These are phyloP conservation scores for Mellilla xanthometata DNA, from an alignment of 2,888 invertebrate species.

Conservation along the genomic window DNA sequence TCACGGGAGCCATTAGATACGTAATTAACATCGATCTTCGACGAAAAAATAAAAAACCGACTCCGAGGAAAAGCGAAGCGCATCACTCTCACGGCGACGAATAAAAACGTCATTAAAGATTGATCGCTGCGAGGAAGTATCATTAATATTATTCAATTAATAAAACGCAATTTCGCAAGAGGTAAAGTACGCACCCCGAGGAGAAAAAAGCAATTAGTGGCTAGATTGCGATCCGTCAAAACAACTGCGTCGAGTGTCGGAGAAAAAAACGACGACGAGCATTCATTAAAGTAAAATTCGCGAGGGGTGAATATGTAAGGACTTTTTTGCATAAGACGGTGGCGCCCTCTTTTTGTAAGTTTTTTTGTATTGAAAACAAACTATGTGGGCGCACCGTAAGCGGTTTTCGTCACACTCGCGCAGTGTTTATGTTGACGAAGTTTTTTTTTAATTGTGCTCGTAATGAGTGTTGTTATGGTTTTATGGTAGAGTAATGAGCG, in stretches of 20 bases:
- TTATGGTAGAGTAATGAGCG: constrained; percentile 75
- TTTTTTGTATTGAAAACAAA: constrained; percentile 71
- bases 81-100: constrained; percentile 67
- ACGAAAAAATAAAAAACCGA: constrained; percentile 54
- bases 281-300: constrained; percentile 80
- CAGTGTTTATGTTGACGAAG: constrained; percentile 63
- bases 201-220: constrained; percentile 83
- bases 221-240: constrained; percentile 82
- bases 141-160: constrained; percentile 83
- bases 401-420: constrained; percentile 80
- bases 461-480: constrained; percentile 80
- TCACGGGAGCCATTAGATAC: constrained; percentile 81
- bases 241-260: constrained; percentile 74
- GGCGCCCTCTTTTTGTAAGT: constrained; percentile 70
- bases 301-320: constrained; percentile 82
- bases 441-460: constrained; percentile 78
- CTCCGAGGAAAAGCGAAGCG: constrained; percentile 50
- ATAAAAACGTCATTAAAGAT: constrained; percentile 82
- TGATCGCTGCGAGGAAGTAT: constrained; percentile 77
- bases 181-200: constrained; percentile 73
- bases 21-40: constrained; percentile 77
- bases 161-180: constrained; percentile 79
- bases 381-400: constrained; percentile 79
- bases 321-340: constrained; percentile 81
- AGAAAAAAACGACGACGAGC: constrained; percentile 70